Base-by-base conservation (phyloP, 2,888 invertebrate species). In the Encarsia formosa region DNA sequence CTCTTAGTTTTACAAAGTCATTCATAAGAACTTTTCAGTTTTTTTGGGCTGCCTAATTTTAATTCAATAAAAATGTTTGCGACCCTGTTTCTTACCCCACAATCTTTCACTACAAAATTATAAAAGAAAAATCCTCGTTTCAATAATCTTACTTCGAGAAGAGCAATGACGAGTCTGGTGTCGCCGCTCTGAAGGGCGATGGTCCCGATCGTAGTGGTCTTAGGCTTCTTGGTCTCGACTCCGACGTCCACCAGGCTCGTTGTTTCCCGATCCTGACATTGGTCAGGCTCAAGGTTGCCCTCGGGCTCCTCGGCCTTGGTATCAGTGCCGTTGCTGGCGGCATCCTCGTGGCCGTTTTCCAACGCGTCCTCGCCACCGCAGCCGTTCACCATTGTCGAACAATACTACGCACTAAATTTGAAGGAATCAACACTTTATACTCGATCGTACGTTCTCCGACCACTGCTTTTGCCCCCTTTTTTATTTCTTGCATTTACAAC, bases 181-280 rank as follows among this genome's bases (percentile, higher is more conserved):
- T 84, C 82, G 59, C 91, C 91, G 69, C 91, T 89, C 72, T 90
- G 89, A 57, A 94, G 87, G 41, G 91, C 92, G 62, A 93, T 91
- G 52, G 93, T 92, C 74, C 91, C 91, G 67, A 93, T 87, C 63
- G 91, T 91, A 54, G 91, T 91, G 49, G 88, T 85, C 62, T 81
- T 79, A 44, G 78, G 69, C 26, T 16, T 32, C 26, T 56, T 60
- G 53, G 60, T 60, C 44, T 61, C 54, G 54, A n/a, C 32, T 18
- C 26, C 41, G 29, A 40, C 41, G 34, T 35, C 46, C 24, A 39
- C 40, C 20, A 48, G 5, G 26, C 19, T 34, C 6, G 11, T 11
- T 19, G 41, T 20, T 13, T 26, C 23, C 26, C 19, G 20, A 5
- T 23, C n/a, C 19, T 26, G 24, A n/a, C 23, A 16, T 26, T 37